Conservation (phyloP, 2,888 invertebrate genomes). For the Stomorhina lunata region DNA sequence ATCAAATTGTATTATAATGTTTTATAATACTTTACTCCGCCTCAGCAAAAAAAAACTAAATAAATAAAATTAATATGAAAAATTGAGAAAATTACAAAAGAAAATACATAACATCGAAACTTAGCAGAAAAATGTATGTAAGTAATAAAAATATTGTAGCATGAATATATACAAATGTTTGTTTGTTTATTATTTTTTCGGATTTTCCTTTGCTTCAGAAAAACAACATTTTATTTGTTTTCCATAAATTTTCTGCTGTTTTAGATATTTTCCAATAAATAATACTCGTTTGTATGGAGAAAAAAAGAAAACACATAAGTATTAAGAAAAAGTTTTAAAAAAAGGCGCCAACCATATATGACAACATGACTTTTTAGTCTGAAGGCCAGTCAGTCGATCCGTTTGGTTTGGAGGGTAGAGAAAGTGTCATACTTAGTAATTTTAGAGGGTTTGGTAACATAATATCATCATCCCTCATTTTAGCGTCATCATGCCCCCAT, state of each 20-base stretch:
- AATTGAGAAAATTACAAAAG: background rate
- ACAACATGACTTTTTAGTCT: conserved; percentile 41
- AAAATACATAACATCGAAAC: conserved; percentile 2
- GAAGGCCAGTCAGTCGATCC: too few relatives aligned
- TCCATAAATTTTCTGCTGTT: conserved; percentile 45
- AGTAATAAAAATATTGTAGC: conserved; percentile 23
- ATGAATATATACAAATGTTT: conserved; percentile 16
- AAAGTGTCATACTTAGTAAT: background rate
- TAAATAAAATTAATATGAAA: conserved; percentile 7
- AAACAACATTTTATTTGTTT: conserved; percentile 47
- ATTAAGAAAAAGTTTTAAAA: background rate
- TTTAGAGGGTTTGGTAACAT: conserved; percentile 15
- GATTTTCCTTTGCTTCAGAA: conserved; percentile 8
- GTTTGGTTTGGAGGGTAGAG: background rate
- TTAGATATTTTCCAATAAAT: conserved; percentile 53
- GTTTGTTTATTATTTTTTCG: conserved; percentile 7
- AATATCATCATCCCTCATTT: background rate
- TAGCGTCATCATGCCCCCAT: background rate
- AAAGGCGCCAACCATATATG: conserved; percentile 53
- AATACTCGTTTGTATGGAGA: background rate
- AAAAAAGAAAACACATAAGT: background rate
- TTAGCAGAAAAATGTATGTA: too few relatives aligned
- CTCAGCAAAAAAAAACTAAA: too few relatives aligned
- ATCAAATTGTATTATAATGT: conserved; percentile 40
- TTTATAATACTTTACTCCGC: conserved; percentile 36